Conservation (phyloP, 2,113 vertebrate genomes). For the Oryzias javanicus region DNA sequence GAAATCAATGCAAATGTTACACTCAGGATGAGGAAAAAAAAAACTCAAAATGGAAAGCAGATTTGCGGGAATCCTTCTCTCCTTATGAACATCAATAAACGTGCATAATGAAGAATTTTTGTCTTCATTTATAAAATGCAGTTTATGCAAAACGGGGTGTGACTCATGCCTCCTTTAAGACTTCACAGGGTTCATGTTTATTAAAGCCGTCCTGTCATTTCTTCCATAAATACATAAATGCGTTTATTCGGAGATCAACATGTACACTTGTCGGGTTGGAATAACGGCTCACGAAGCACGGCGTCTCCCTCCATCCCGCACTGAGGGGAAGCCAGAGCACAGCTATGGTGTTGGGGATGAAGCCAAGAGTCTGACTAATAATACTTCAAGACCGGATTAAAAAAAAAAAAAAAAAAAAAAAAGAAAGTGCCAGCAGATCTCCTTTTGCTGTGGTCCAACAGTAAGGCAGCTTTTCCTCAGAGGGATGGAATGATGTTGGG, state of each 20-base stretch:
- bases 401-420: not conserved
- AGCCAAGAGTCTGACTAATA: slow-evolving; percentile 64
- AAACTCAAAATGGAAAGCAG: slow-evolving; percentile 1
- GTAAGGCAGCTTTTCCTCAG: slow-evolving; percentile 40
- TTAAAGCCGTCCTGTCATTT: slow-evolving; percentile 20
- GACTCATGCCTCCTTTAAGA: slow-evolving; percentile 31
- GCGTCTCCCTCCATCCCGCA: slow-evolving; percentile 31
- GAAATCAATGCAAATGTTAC: not conserved
- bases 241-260: slow-evolving; percentile 26
- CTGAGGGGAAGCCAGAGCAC: slow-evolving; percentile 44
- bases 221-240: not conserved
- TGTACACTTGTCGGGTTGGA: slow-evolving; percentile 15
- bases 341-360: slow-evolving; percentile 28
- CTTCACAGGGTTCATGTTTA: slow-evolving; percentile 5
- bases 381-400: slow-evolving; percentile 27
- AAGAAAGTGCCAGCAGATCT: slow-evolving; percentile 25
- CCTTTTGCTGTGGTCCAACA: slow-evolving; percentile 40
- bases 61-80: slow-evolving; percentile 1
- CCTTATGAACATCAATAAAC: not conserved
- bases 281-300: slow-evolving; percentile 50
- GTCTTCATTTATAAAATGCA: slow-evolving; percentile 11
- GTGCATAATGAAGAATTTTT: slow-evolving; percentile 10
- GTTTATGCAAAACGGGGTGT: slow-evolving; percentile 29
- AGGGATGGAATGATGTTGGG: slow-evolving; percentile 44
- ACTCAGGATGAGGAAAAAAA: not conserved